These are phyloP conservation scores for Rhynchomys soricoides DNA, from an alignment of 2,113 vertebrate genomes.

Conservation along the genomic window DNA sequence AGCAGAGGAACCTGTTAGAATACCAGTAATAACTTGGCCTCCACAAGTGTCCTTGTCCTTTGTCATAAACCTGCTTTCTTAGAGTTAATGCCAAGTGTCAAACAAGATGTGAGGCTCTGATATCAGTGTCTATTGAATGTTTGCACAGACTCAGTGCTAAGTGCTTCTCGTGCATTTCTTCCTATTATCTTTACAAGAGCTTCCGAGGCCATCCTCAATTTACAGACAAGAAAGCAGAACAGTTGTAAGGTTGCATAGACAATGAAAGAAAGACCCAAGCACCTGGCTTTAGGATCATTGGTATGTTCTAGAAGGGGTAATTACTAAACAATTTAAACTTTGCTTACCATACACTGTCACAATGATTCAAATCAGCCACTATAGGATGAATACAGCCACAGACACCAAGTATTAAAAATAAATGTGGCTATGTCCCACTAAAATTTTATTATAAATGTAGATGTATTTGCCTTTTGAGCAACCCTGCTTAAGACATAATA, in stretches of 20 bases:
- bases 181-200: neutral
- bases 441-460: neutral
- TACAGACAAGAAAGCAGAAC: neutral
- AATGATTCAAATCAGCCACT: neutral
- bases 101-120: neutral
- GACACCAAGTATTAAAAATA: neutral
- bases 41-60: neutral
- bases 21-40: neutral
- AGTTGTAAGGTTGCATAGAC: neutral
- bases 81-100: neutral
- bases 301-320: neutral
- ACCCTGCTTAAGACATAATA: neutral
- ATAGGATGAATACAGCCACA: neutral
- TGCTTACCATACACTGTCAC: rapidly evolving
- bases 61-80: neutral
- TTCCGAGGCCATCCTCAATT: neutral
- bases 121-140: neutral
- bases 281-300: neutral
- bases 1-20: neutral
- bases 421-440: neutral
- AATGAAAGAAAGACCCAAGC: neutral
- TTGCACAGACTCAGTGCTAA: neutral
- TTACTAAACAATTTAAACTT: neutral
- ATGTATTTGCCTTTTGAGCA: neutral
- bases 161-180: neutral